Evolutionary conservation across 2,113 vertebrate genomes (phyloP).

Genomic region (Melanotaenia duboulayi): DNA sequence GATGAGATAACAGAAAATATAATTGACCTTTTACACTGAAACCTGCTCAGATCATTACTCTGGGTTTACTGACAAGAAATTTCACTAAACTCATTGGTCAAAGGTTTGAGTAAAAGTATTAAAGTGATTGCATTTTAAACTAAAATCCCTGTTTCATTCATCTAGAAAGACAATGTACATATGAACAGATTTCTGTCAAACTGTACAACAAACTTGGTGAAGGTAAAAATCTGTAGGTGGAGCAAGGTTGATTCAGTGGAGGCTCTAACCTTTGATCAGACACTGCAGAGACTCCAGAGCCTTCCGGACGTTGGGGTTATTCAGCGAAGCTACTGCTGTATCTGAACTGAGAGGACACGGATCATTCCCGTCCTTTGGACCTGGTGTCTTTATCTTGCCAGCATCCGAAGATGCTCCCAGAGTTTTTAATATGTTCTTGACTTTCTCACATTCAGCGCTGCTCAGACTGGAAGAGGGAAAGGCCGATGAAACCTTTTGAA

Average conservation of each 20-base stretch:
- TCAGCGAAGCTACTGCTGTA: conserved; percentile 40
- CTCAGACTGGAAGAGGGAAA: conserved; percentile 30
- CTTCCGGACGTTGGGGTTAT: conserved; percentile 79
- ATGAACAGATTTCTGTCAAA: not conserved
- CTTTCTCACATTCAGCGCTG: conserved; percentile 79
- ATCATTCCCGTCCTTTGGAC: conserved; percentile 60
- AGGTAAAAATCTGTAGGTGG: no score
- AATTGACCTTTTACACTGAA: no score
- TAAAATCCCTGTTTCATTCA: no score
- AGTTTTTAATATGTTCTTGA: conserved; percentile 90
- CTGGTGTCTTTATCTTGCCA: conserved; percentile 85
- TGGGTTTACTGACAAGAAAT: no score
- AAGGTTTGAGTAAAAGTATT: no score
- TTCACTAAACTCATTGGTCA: no score
- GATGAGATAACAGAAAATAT: no score
- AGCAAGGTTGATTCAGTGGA: no score
- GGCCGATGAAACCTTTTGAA: conserved; percentile 15
- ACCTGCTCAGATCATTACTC: no score
- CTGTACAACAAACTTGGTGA: no score
- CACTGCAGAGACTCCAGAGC: conserved; percentile 84
- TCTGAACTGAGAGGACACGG: conserved; percentile 72
- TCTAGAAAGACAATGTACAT: no score
- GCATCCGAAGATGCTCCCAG: conserved; percentile 85
- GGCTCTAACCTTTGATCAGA: conserved; percentile 75
- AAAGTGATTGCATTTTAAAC: no score